Percentiles rank a stretch among this genome's conserved stretches.
Evolutionary conservation across 2,113 vertebrate genomes (phyloP).

Genomic region (Heterocephalus glaber): DNA sequence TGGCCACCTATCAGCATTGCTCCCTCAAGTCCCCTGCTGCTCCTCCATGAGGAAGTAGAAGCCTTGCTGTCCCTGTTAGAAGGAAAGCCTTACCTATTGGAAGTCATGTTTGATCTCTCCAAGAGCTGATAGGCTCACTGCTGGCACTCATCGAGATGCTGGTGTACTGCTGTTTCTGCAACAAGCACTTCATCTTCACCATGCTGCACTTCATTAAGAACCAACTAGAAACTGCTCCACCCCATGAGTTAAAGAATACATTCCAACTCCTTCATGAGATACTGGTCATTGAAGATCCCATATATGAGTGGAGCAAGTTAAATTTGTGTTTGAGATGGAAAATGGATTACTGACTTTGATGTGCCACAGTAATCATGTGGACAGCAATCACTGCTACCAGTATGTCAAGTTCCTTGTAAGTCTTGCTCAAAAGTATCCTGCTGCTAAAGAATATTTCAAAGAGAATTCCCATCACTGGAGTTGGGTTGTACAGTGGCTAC

Average conservation of each 20-base stretch:
- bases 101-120: no score
- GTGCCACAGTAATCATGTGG: no score
- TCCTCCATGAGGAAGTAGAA: constrained; percentile 93
- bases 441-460: constrained; percentile 99
- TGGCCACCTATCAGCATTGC: constrained; percentile 84
- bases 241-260: constrained; percentile 97
- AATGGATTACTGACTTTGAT: constrained; percentile 96
- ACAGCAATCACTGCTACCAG: no score
- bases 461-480: constrained; percentile 98
- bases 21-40: constrained; percentile 86
- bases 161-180: no score
- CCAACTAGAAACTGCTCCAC: constrained; percentile 96
- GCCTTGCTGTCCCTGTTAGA: constrained; percentile 94
- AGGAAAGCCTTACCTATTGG: constrained; percentile 95
- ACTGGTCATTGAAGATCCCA: constrained; percentile 95
- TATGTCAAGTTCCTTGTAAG: no score
- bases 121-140: no score
- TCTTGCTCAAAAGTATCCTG: constrained; percentile 96
- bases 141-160: neutral
- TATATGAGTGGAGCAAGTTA: constrained; percentile 95
- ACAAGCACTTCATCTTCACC: no score
- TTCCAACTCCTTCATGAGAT: constrained; percentile 98
- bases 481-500: constrained; percentile 99
- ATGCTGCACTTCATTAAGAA: constrained; percentile 89
- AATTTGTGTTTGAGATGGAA: constrained; percentile 98